Conservation (phyloP, 2,113 vertebrate species). For the Globicephala melas region DNA sequence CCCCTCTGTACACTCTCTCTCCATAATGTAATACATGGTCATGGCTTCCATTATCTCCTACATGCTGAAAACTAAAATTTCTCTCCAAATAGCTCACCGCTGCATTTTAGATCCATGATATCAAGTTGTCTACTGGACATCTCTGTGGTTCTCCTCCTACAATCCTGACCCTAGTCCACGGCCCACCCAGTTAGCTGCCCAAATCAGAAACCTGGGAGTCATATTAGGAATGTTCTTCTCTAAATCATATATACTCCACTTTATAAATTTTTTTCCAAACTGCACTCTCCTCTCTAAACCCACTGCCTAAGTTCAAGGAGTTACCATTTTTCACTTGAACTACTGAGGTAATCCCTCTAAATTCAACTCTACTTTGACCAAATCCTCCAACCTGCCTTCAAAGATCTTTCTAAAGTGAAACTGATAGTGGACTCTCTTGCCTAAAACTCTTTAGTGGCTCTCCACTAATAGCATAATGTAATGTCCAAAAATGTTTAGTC, state of each 20-base stretch:
- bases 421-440: not conserved
- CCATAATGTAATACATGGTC: not conserved
- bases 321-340: slow-evolving; percentile 17
- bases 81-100: not conserved
- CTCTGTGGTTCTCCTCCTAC: not conserved
- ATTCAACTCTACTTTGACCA: not conserved
- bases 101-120: not conserved
- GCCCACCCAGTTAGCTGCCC: not conserved
- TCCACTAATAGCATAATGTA: not conserved
- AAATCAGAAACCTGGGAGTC: not conserved
- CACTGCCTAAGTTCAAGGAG: not conserved
- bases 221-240: not conserved
- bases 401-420: not conserved
- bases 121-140: not conserved
- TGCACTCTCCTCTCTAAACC: not conserved
- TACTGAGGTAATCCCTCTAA: not conserved
- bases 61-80: not conserved
- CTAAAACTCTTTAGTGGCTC: not conserved
- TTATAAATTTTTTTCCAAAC: slow-evolving; percentile 9
- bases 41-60: not conserved
- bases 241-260: not conserved
- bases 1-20: not conserved
- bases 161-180: not conserved
- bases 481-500: not conserved
- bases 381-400: slow-evolving; percentile 5